Evolutionary conservation across 1,140 invertebrate genomes (phyloP).

Genomic region (Drosophila navojoa): DNA sequence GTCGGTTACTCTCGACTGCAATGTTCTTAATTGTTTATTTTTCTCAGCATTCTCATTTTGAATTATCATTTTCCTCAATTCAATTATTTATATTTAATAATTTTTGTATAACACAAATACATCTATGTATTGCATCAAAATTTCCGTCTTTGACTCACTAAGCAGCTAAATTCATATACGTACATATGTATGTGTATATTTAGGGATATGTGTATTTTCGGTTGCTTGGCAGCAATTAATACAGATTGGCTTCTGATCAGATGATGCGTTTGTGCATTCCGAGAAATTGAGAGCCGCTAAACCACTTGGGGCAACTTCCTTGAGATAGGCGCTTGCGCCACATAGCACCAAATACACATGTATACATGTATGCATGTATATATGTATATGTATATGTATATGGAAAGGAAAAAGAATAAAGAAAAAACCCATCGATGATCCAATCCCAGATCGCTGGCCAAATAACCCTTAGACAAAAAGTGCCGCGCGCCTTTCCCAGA

Average conservation of each 20-base stretch:
- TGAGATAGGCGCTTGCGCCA: slow-evolving; percentile 14
- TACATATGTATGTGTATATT: neutral
- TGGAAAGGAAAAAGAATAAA: neutral
- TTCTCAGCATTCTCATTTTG: too few relatives aligned
- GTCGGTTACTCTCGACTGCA: too few relatives aligned
- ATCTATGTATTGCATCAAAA: neutral
- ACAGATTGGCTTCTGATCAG: slow-evolving; percentile 12
- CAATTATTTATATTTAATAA: too few relatives aligned
- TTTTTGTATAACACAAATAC: too few relatives aligned
- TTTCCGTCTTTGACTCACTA: neutral
- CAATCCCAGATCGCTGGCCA: slow-evolving; percentile 24
- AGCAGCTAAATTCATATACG: neutral
- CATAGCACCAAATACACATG: too few relatives aligned
- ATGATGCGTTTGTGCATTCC: slow-evolving; percentile 60
- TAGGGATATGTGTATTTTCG: too few relatives aligned
- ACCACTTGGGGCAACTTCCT: slow-evolving; percentile 33
- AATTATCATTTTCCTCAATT: too few relatives aligned
- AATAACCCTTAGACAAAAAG: slow-evolving; percentile 36
- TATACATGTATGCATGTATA: too few relatives aligned
- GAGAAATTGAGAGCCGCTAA: slow-evolving; percentile 44
- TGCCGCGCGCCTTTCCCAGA: slow-evolving; percentile 53
- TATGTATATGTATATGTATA: too few relatives aligned
- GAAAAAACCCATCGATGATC: slow-evolving; percentile 49
- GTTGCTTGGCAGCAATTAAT: slow-evolving; percentile 4
- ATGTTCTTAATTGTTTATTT: too few relatives aligned